Evolutionary conservation across 1,140 invertebrate genomes (phyloP), one percentile per base, ranked within the genome.

Genomic region (Ericerus pela): DNA sequence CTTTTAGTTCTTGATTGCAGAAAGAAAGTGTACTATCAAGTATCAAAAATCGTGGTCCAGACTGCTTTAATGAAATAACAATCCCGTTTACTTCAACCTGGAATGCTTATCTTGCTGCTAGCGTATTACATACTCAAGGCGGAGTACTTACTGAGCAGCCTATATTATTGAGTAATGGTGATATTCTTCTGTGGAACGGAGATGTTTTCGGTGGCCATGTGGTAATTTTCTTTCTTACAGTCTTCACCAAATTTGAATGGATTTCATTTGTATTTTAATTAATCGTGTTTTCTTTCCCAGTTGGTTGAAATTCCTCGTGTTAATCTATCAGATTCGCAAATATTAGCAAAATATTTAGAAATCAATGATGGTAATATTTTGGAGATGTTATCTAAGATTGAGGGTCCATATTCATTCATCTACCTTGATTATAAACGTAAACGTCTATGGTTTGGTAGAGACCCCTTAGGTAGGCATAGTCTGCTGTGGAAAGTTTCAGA

Each of bases 361-460:
- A 55, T 31, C n/a, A n/a, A 53, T 27, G 51, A 6, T 20, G 47
- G 41, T 8, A 36, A 51, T 18, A 27, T 56, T 22, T 24, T 38
- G 47, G 10, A 53, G 20, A 11, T 56, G 2, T 62, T 86, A 33
- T 60, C 64, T 55, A 62, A 67, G 57, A 68, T 93, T 2, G 72
- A 84, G 61, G 92, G 91, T 16, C 91, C 92, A 33, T 93, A 81
- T 71, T 78, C 85, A 59, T 77, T 94, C 54, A 76, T 93, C 51
- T 91, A 84, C 67, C 87, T 77, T 68, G 73, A 88, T 63, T 33
- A 37, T 27, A 36, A 58, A 51, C 28, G 64, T 2, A 71, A 55
- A 62, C 1, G 71, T 14, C 60, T 96, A 31, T 92, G 84, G 73
- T 92, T 94, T 73, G 82, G 80, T 6, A 74, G 91, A 68, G 92